Conservation (phyloP, 2,888 invertebrate genomes). For the Sepioteuthis lessoniana region DNA sequence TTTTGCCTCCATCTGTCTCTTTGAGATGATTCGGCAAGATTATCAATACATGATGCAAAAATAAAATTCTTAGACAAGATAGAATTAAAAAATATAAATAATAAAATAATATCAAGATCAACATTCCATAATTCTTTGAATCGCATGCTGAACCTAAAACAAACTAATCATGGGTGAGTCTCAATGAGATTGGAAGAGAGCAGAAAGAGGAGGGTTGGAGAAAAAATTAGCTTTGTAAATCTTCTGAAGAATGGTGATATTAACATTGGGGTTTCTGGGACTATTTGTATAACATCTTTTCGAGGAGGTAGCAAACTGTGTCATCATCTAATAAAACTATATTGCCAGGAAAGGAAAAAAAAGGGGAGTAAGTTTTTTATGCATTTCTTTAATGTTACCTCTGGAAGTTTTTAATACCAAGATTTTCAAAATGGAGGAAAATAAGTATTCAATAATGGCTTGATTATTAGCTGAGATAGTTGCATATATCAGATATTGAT, state of each 20-base stretch:
- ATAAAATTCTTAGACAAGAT: not conserved
- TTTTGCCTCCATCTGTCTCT: not conserved
- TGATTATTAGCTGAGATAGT: too few species aligned
- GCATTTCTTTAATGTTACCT: too few species aligned
- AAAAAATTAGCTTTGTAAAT: not conserved
- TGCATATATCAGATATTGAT: too few species aligned
- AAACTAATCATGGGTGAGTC: not conserved
- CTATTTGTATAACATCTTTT: not conserved
- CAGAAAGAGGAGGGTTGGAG: not conserved
- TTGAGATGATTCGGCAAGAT: not conserved
- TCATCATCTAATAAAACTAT: too few species aligned
- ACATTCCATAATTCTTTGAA: not conserved
- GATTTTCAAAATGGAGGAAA: too few species aligned
- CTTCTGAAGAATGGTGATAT: not conserved
- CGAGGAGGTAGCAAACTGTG: not conserved
- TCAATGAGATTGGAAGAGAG: not conserved
- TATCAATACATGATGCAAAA: not conserved
- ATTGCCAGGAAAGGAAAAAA: too few species aligned
- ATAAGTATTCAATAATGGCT: too few species aligned
- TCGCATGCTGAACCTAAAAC: not conserved
- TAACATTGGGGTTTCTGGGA: not conserved
- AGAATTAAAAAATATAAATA: not conserved
- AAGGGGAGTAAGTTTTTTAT: too few species aligned
- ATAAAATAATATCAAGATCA: not conserved
- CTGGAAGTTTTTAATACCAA: too few species aligned